These are phyloP conservation scores for Andrena haemorrhoa DNA, from an alignment of 2,888 invertebrate genomes.

Conservation along the genomic window DNA sequence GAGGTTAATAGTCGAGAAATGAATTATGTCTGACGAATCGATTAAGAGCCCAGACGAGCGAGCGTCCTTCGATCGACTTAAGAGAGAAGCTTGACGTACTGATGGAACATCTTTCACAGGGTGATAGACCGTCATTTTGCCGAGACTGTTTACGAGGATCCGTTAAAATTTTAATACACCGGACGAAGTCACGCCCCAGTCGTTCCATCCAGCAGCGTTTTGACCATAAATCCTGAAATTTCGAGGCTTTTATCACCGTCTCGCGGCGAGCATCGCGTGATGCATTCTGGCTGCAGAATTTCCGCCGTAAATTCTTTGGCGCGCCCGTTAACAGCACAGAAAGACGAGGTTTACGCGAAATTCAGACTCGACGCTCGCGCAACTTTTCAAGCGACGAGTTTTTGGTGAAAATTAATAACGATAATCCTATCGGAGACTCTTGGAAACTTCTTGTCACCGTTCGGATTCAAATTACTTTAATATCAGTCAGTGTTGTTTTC, in stretches of 20 bases:
- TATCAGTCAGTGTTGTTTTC: too few relatives aligned
- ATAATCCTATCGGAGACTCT: neutral
- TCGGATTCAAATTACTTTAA: neutral
- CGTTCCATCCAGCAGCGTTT: neutral
- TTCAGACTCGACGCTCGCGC: neutral
- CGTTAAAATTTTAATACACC: constrained; percentile 2
- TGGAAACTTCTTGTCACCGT: neutral
- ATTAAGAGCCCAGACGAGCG: neutral
- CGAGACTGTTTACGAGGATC: neutral
- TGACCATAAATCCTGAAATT: constrained; percentile 9
- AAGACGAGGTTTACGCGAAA: neutral
- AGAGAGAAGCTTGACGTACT: neutral
- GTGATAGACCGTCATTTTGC: neutral
- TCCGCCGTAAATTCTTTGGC: constrained; percentile 2
- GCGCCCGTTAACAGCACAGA: neutral
- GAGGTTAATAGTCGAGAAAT: constrained; percentile 6
- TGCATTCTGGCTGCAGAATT: neutral
- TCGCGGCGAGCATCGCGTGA: neutral
- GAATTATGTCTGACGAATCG: constrained; percentile 3
- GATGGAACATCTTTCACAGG: neutral
- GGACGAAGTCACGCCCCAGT: constrained; percentile 2
- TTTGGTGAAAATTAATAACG: neutral
- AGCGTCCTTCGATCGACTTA: neutral
- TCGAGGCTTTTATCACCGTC: constrained; percentile 23
- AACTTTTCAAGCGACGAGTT: too few relatives aligned